Base-by-base conservation (phyloP, 2,113 vertebrate genomes). In the Aspidoscelis tigris region DNA sequence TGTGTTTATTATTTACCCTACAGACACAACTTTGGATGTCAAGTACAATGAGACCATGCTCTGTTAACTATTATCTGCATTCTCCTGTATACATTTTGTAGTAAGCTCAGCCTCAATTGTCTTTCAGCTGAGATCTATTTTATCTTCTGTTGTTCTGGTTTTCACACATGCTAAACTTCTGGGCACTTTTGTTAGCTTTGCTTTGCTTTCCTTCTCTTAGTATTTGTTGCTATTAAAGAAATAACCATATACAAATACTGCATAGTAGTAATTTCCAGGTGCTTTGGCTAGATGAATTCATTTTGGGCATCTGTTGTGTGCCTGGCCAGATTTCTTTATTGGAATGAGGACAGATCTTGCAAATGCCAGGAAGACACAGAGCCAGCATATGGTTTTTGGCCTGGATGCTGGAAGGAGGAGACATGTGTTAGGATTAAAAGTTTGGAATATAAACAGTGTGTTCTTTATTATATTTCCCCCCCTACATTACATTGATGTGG, bases 311-410 rank as follows among this genome's bases (percentile, higher is more conserved):
- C 26, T 83, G 5, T 75, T 47, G 12, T 26, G 75, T 78, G 66
- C 75, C 39, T 61, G 76, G 82, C 76, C 39, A 44, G 50, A 24
- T 14, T n/a, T 41, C 39, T 61, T 44, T 16, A 78, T 71, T 26
- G 7, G 24, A 77, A 61, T 44, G 41, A 82, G 65, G 33, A 65
- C 24, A 43, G 50, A 58, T 22, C 26, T 58, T 84, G 75, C 75
- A 78, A 39, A 14, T 71, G 50, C 80, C 80, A 81, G 53, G 33
- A 78, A 71, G 33, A 44, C 41, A 33, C 82, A 70, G 22, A 43
- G 75, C 16, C 75, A 78, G 44, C 22, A 9, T 41, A 76, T 58
- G 33, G 44, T 55, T 6, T 53, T 76, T 76, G 64, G 39, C 68
- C 24, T 77, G 66, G 50, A 58, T 70, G 39, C 33, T 71, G 24